Base-by-base conservation (phyloP, 1,140 invertebrate genomes). In the Propsilocerus akamusi region DNA sequence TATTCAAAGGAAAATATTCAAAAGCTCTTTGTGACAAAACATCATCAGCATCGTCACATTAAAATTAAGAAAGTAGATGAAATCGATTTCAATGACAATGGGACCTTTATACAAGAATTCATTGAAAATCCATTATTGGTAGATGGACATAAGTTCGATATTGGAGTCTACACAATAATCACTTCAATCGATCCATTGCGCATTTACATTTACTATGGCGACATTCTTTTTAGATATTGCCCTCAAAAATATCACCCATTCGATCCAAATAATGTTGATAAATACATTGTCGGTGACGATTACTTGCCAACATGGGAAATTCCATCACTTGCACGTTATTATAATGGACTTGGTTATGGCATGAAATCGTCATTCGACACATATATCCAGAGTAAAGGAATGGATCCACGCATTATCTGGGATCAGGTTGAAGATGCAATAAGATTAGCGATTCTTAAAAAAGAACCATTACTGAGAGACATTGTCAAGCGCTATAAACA, bases 281-380 rank as follows among this genome's bases (percentile, higher is more conserved):
- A 96, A 58, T 98, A 97, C 61, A 88, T 97, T 0, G 81, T 98
- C 0, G 89, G 86, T 0, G 92, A 97, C 65, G 83, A 95, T 63
- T 98, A 98, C 59, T 68, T 91, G 41, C 93, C 94, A 3, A 82
- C 87, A 12, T 98, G 94, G 94, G 75, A 95, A 59, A 81, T 95
- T 4, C 86, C 89, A 0, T 87, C 86, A 0, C 67, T 97, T 14
- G 72, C 76, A 46, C 76, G 80, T 53, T 81, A 82, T 53, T 94
- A 88, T 64, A 75, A 72, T 0, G 72, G 79, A 7, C 66, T 87
- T 37, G 83, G 84, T 6, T 86, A 83, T 54, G 79, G 82, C 12
- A 94, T 93, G 83, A 88, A 84, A 59, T 80, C 85, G 41, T 77
- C 87, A 1, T 85, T 97, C 49, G 84, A 94, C 60, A 77, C 81